These are phyloP conservation scores for Blera fallax DNA, from an alignment of 2,888 invertebrate species.

Conservation along the genomic window DNA sequence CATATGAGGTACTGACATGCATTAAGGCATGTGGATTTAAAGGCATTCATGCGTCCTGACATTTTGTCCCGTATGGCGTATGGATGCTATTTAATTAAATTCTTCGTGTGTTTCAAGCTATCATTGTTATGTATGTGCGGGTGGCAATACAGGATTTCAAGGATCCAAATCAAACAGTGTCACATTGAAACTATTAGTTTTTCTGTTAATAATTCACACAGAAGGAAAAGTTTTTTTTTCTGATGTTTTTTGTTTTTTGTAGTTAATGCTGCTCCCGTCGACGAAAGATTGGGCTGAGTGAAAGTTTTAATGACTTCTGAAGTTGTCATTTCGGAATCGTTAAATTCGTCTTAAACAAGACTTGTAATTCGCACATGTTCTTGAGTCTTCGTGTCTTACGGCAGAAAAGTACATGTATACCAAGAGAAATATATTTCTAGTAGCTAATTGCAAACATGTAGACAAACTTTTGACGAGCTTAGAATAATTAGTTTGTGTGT, in stretches of 20 bases:
- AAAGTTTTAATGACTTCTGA: not conserved
- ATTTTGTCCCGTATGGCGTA: not conserved
- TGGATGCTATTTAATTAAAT: conserved; percentile 3
- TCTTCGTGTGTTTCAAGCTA: not conserved
- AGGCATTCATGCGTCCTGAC: not conserved
- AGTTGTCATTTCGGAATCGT: not conserved
- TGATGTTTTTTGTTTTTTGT: not conserved
- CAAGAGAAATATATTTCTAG: not conserved
- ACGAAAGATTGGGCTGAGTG: not conserved
- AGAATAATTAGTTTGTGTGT: not conserved
- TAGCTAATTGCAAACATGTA: not conserved
- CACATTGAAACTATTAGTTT: not conserved
- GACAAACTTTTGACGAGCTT: not conserved
- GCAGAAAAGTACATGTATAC: not conserved
- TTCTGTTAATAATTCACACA: not conserved
- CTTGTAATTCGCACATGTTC: not conserved
- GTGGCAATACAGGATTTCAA: not conserved
- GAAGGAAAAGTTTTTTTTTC: not conserved
- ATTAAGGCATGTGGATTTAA: not conserved
- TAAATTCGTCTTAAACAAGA: not conserved
- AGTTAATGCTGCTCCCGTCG: not conserved
- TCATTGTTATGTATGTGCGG: not conserved
- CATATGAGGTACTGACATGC: not conserved
- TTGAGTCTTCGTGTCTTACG: not conserved
- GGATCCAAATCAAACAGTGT: not conserved